Evolutionary conservation across 2,113 vertebrate species (phyloP).

Genomic region (human): DNA sequence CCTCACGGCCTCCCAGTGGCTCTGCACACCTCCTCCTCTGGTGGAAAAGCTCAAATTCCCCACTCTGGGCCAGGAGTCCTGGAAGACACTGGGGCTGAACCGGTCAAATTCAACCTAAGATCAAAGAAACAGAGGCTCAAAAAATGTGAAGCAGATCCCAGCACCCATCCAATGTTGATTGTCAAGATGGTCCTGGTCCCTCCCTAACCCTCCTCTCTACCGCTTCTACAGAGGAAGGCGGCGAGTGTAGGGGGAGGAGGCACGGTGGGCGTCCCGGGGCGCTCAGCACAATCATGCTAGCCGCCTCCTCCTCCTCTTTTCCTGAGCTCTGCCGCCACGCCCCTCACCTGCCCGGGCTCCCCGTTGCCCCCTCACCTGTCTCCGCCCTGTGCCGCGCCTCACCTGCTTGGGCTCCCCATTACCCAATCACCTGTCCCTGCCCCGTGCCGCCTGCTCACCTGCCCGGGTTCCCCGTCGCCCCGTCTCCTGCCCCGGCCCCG

Average conservation of each 20-base stretch:
- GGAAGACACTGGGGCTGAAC: accelerated
- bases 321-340: not conserved
- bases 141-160: not conserved
- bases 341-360: not conserved
- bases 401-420: accelerated
- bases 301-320: not conserved
- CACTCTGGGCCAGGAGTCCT: too few relatives aligned
- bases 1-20: accelerated
- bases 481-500: too few relatives aligned
- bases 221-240: accelerated
- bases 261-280: not conserved
- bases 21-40: too few relatives aligned
- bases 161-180: accelerated
- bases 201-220: accelerated
- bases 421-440: too few relatives aligned
- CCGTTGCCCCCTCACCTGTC: too few relatives aligned
- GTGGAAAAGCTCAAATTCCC: not conserved
- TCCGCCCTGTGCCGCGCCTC: too few relatives aligned
- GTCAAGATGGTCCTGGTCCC: accelerated
- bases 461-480: too few relatives aligned
- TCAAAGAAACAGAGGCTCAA: not conserved
- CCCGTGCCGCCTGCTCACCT: accelerated
- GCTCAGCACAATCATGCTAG: not conserved
- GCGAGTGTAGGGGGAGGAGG: not conserved
- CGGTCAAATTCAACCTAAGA: not conserved